Evolutionary conservation across 2,113 vertebrate species (phyloP).

Genomic region (Podarcis raffonei): DNA sequence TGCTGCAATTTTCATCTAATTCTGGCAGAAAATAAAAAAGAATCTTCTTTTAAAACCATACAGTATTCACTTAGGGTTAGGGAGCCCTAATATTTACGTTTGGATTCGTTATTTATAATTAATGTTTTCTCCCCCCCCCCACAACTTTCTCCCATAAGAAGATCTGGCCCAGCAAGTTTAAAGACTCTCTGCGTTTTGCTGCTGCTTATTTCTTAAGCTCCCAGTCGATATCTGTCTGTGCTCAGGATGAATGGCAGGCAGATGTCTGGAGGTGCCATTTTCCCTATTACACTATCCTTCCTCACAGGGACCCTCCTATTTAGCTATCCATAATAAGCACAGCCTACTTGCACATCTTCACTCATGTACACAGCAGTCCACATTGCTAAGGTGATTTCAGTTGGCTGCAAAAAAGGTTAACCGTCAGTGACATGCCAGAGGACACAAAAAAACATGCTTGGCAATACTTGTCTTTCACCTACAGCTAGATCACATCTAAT

Average conservation of each 20-base stretch:
- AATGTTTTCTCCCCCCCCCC: background rate
- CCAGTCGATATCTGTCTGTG: background rate
- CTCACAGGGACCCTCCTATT: background rate
- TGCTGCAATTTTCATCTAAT: too few relatives aligned
- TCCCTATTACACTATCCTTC: background rate
- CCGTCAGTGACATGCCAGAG: slow-evolving; percentile 14
- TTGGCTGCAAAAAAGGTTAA: slow-evolving; percentile 33
- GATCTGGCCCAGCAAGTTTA: background rate
- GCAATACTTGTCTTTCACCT: slow-evolving; percentile 8
- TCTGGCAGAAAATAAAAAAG: too few relatives aligned
- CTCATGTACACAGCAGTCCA: background rate
- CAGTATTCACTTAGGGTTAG: too few relatives aligned
- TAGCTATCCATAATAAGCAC: background rate
- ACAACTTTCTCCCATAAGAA: background rate
- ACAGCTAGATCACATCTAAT: slow-evolving; percentile 47
- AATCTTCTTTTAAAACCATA: too few relatives aligned
- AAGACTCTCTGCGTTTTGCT: background rate
- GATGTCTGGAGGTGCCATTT: background rate
- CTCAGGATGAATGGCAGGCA: background rate
- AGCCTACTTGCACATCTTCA: background rate
- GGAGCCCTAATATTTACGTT: too few relatives aligned
- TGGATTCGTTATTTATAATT: background rate
- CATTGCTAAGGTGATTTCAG: background rate
- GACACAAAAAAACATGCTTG: slow-evolving; percentile 31
- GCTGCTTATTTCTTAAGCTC: background rate